Evolutionary conservation across 2,797 vertebrate genomes (phyloP).

Genomic region (Chaenodraco wilsoni): DNA sequence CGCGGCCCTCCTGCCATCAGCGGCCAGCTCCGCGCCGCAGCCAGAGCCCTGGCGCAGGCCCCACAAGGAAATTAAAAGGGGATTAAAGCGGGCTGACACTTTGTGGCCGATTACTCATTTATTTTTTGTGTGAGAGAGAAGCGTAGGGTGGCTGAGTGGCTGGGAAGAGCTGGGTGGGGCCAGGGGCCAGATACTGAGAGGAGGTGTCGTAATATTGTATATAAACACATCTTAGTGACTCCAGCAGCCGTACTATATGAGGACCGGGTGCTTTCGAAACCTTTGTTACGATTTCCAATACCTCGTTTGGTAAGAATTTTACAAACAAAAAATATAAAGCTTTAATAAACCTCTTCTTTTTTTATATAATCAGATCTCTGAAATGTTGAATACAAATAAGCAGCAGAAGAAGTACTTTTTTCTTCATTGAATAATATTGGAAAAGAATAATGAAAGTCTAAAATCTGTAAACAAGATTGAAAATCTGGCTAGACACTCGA

Average conservation of each 20-base stretch:
- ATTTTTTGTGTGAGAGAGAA: constrained; percentile 65
- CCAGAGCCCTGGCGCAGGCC: constrained; percentile 87
- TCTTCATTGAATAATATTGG: neutral
- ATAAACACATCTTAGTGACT: constrained; percentile 17
- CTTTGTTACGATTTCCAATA: neutral
- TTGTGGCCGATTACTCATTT: constrained; percentile 84
- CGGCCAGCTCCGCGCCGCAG: constrained; percentile 86
- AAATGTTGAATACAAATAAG: neutral
- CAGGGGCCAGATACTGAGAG: constrained; percentile 11
- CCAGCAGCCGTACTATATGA: neutral
- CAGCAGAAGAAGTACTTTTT: neutral
- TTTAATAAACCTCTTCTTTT: too few relatives aligned
- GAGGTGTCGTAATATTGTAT: constrained; percentile 18
- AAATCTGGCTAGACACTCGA: neutral
- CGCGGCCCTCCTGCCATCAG: constrained; percentile 87
- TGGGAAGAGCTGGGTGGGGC: constrained; percentile 45
- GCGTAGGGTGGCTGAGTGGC: constrained; percentile 47
- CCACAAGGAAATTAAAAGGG: constrained; percentile 99
- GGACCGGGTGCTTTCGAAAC: neutral
- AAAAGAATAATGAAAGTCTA: constrained; percentile 2
- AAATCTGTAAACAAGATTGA: neutral
- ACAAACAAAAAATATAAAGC: too few relatives aligned
- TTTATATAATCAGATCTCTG: neutral
- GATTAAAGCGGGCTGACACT: constrained; percentile 86
- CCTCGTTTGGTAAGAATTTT: neutral